phyloP scores from a whole-genome alignment of 2,797 vertebrate species.

The Gallinago stenura region DNA sequence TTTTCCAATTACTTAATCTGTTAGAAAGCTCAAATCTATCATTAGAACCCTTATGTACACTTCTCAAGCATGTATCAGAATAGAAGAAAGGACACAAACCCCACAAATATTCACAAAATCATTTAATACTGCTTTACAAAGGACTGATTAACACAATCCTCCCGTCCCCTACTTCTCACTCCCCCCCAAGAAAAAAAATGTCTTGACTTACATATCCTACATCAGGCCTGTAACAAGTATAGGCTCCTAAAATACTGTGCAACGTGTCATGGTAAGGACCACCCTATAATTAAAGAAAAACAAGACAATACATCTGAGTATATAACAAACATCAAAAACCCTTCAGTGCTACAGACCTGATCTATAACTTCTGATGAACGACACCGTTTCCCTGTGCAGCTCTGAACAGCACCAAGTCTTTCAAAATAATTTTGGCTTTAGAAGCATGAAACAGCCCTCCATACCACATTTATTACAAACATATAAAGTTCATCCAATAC shows the following conservation, averaged over 20 bases:
- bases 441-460: background rate
- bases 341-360: background rate
- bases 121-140: background rate
- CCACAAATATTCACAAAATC: background rate
- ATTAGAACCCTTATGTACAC: background rate
- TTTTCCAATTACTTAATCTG: background rate
- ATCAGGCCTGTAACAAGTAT: conserved; percentile 96
- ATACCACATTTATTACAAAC: background rate
- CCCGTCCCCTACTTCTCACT: too few relatives aligned
- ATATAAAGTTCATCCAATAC: background rate
- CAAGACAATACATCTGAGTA: background rate
- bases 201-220: conserved; percentile 93
- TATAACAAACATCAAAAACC: background rate
- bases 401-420: background rate
- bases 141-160: background rate
- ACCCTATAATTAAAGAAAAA: conserved; percentile 82
- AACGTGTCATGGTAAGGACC: conserved; percentile 93
- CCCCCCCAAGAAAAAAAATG: background rate
- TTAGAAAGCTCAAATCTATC: background rate
- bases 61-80: background rate
- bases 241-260: conserved; percentile 97
- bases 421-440: background rate
- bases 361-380: background rate
- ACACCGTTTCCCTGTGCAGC: background rate
- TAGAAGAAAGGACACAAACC: background rate